These are phyloP conservation scores for Dioctria linearis DNA, from an alignment of 2,888 invertebrate species.

Conservation along the genomic window DNA sequence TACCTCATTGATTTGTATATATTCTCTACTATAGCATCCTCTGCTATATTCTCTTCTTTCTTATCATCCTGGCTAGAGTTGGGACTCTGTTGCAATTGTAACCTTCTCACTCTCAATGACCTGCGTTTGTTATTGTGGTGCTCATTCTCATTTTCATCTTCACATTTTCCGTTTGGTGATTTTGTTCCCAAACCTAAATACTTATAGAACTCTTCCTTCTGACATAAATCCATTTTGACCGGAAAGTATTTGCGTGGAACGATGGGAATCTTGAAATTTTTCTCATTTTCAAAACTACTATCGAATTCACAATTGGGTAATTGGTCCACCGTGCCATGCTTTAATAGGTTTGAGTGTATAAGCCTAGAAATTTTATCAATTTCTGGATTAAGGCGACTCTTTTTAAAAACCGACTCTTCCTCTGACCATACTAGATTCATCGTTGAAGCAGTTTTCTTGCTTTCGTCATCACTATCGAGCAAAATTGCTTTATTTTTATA, in stretches of 20 bases:
- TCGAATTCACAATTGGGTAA: neutral
- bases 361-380: constrained; percentile 61
- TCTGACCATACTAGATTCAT: constrained; percentile 59
- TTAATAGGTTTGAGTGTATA: constrained; percentile 23
- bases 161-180: constrained; percentile 50
- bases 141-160: constrained; percentile 5
- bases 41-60: neutral
- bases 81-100: constrained; percentile 12
- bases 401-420: constrained; percentile 63
- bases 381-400: constrained; percentile 62
- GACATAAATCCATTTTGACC: constrained; percentile 51
- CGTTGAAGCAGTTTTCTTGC: constrained; percentile 56
- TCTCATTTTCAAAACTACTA: neutral
- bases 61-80: neutral
- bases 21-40: too few relatives aligned
- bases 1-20: too few relatives aligned
- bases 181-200: constrained; percentile 67
- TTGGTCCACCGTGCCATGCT: neutral
- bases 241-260: constrained; percentile 47
- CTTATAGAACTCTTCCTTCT: constrained; percentile 70
- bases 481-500: constrained; percentile 23
- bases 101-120: constrained; percentile 34
- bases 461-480: neutral
- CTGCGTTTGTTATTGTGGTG: constrained; percentile 33
- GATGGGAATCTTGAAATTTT: constrained; percentile 46